Evolutionary conservation across 1,140 invertebrate genomes (phyloP), one percentile per base, ranked within the genome.

Genomic region (Drepana arcuata): DNA sequence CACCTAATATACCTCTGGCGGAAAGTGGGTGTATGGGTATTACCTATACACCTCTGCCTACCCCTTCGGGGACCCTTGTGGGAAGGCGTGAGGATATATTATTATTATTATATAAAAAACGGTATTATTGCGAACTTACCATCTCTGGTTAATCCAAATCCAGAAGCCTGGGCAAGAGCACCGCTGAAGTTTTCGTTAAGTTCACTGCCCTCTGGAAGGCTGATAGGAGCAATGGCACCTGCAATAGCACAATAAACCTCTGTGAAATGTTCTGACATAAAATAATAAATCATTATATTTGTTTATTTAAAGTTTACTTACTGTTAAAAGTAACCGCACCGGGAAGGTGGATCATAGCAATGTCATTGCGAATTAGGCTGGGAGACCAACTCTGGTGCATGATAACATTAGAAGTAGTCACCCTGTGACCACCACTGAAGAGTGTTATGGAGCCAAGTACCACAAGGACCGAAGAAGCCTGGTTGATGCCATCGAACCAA

Each of bases 321-420:
- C 69, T 53, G 14, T 68, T 62, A n/a, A 25, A 74, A 56, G 2
- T 43, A 16, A 9, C 81, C 35, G 79, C 36, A 4, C 18, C 2
- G 1, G 69, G 66, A 28, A 84, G 31, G 14, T 59, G 33, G 9
- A 64, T 50, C 5, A 65, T 27, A 29, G 61, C 61, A 14, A 68
- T 32, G 16, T 68, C 64, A 16, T 68, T 59, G 3, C 41, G 27
- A 9, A 49, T 16, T 0, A 27, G 12, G 2, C 7, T 16, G 0
- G 60, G 52, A 9, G 18, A 33, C 57, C 58, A 68, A 14, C 31
- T 34, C 0, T 35, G 41, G 27, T 65, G 61, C 30, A 43, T 45
- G 5, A 43, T 30, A 1, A 65, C 53, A 7, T 37, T 23, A 9
- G 24, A 41, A 5, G 46, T 49, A 4, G 36, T 5, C 0, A 59